A percentile compares a stretch with the other conserved stretches of the same genome.
phyloP scores from a whole-genome alignment of 2,113 vertebrate species.

The Lutjanus erythropterus region DNA sequence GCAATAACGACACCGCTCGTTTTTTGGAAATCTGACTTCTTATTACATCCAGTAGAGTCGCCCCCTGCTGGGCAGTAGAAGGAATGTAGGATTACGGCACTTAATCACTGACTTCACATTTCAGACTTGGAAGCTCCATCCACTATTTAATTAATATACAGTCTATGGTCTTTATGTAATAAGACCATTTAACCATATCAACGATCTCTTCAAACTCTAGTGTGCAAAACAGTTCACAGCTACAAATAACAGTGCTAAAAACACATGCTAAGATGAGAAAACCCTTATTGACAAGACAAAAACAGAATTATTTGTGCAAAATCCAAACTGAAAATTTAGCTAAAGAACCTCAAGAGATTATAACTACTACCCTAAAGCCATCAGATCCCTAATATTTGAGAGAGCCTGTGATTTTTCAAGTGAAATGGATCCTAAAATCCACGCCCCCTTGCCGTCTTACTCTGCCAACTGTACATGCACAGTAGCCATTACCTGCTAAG shows the following conservation, averaged over 20 bases:
- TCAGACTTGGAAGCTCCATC: no score
- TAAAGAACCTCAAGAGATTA: neutral
- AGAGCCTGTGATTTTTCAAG: neutral
- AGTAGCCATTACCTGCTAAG: slow-evolving; percentile 49
- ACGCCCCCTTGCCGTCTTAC: slow-evolving; percentile 5
- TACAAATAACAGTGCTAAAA: neutral
- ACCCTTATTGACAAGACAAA: no score
- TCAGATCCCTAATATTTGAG: neutral
- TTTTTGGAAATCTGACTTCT: no score
- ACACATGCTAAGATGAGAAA: neutral
- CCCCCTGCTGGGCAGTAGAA: no score
- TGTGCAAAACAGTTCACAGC: neutral
- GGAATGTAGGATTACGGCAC: no score
- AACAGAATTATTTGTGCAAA: neutral
- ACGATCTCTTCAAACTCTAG: neutral
- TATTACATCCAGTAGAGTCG: no score
- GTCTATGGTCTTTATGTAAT: no score
- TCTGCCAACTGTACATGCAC: slow-evolving; percentile 31
- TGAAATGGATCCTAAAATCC: slow-evolving; percentile 12
- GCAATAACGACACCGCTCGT: no score
- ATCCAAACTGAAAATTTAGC: neutral
- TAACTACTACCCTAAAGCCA: neutral
- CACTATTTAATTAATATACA: no score
- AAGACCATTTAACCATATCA: neutral
- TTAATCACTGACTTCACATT: no score